Base-by-base conservation (phyloP, 2,888 invertebrate genomes). In the Marronus borbonicus region DNA sequence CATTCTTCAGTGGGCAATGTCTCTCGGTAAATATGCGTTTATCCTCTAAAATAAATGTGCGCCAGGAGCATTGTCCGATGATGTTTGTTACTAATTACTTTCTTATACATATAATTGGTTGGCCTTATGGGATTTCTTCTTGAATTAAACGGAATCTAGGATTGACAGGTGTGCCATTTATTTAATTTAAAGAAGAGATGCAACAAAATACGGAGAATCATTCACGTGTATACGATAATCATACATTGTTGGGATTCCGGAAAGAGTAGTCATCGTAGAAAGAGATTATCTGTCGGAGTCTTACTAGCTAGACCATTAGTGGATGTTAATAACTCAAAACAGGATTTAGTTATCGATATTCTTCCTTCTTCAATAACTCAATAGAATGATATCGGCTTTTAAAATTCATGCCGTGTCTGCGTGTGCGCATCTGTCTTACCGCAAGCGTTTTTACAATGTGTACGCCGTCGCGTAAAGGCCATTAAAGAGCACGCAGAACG, bases 301-400 rank as follows among this genome's bases (percentile, higher is more conserved):
- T 20, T 49, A 44, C 12, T 24, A 49, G 60, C 39, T 60, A 74
- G 60, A 74, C 24, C 60, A 74, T 74, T 74, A 60, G 20, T 49
- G 60, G 60, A 74, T 60, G 60, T 60, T 74, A 74, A 74, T 74
- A 74, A 62, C 44, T 60, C 60, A 24, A 44, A 60, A 49, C 44
- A 58, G 39, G 44, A 60, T 58, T 36, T 70, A 36, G 55, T 70
- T 74, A 12, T 74, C 39, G 60, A 39, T 24, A 44, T 39, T 17
- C 44, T 20, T 60, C 20, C 24, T 39, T 44, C 17, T 60, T 60
- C 58, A 60, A 74, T 74, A 60, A 74, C 58, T 60, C 72, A 39
- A 74, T 74, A 74, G 62, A 74, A 74, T 74, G 39, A 74, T 60
- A 72, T 44, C 60, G 44, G 39, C 24, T 24, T 44, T 74, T 74